These are phyloP conservation scores for Caenorhabditis elegans DNA, from an alignment of 1,140 invertebrate genomes.

Conservation along the genomic window DNA sequence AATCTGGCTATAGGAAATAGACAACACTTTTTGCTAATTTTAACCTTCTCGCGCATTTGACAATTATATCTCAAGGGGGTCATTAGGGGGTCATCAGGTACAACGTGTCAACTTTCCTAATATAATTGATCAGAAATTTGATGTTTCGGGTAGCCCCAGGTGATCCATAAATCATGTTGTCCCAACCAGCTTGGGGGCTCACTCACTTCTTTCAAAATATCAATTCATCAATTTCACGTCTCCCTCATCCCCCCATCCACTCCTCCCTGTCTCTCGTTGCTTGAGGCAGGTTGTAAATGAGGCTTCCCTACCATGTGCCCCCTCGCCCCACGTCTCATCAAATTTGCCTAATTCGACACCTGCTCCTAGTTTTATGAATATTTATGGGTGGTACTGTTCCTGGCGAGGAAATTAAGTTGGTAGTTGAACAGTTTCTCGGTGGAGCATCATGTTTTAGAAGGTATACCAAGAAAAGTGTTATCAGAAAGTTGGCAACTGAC, in stretches of 20 bases:
- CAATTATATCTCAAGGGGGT: background rate
- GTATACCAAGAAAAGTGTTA: too few relatives aligned
- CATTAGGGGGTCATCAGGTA: background rate
- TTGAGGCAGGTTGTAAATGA: slow-evolving; percentile 7
- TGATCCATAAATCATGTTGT: slow-evolving; percentile 17
- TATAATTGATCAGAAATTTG: too few relatives aligned
- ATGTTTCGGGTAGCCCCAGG: too few relatives aligned
- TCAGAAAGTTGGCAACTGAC: too few relatives aligned
- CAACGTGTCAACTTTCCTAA: too few relatives aligned
- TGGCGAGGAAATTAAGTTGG: too few relatives aligned
- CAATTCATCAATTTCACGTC: slow-evolving; percentile 28
- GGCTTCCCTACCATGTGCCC: background rate
- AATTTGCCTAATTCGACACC: slow-evolving; percentile 33
- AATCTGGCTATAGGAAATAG: too few relatives aligned
- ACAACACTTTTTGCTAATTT: too few relatives aligned
- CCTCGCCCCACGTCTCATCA: background rate
- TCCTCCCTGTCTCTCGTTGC: too few relatives aligned
- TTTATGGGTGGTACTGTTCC: background rate
- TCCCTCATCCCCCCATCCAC: too few relatives aligned
- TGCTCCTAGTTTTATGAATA: slow-evolving; percentile 24
- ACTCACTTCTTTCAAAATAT: background rate
- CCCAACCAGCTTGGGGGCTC: background rate
- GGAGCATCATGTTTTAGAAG: too few relatives aligned
- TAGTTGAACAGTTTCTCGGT: too few relatives aligned
- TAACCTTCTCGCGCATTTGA: slow-evolving; percentile 15